Percentiles rank a stretch among this genome's conserved stretches.
phyloP scores from a whole-genome alignment of 1,140 invertebrate genomes.

The Papilio helenus region DNA sequence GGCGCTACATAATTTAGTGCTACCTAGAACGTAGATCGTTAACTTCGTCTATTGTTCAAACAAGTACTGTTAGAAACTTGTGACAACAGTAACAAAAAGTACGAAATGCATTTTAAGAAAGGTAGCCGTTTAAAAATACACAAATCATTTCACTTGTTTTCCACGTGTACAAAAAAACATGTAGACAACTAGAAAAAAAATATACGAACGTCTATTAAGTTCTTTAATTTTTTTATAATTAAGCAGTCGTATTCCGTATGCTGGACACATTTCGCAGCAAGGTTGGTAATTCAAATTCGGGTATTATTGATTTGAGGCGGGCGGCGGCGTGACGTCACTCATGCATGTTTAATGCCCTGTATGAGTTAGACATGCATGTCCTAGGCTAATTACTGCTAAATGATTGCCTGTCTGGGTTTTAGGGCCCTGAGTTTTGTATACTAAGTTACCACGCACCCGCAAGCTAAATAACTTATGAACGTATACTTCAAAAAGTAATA shows the following conservation, averaged over 20 bases:
- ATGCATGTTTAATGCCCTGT: slow-evolving; percentile 8
- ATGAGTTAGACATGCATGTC: neutral
- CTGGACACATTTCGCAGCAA: neutral
- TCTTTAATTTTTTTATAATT: neutral
- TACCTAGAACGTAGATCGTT: neutral
- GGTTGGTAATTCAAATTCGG: neutral
- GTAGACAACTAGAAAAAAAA: neutral
- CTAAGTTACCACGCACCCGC: neutral
- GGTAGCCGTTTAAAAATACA: no score
- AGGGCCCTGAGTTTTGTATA: neutral
- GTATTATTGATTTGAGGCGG: slow-evolving; percentile 27
- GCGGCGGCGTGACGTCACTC: slow-evolving; percentile 15
- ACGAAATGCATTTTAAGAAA: neutral
- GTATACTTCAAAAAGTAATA: no score
- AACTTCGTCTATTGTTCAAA: neutral
- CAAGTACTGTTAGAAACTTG: slow-evolving; percentile 8
- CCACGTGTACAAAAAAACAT: neutral
- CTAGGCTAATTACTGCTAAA: neutral
- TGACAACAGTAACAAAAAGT: neutral
- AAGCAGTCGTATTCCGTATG: neutral
- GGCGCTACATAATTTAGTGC: slow-evolving; percentile 15
- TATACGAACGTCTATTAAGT: neutral
- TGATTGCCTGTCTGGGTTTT: slow-evolving; percentile 8
- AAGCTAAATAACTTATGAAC: neutral
- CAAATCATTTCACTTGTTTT: no score